Evolutionary conservation across 2,888 invertebrate genomes (phyloP).

Genomic region (Cataglyphis altisquamis): DNA sequence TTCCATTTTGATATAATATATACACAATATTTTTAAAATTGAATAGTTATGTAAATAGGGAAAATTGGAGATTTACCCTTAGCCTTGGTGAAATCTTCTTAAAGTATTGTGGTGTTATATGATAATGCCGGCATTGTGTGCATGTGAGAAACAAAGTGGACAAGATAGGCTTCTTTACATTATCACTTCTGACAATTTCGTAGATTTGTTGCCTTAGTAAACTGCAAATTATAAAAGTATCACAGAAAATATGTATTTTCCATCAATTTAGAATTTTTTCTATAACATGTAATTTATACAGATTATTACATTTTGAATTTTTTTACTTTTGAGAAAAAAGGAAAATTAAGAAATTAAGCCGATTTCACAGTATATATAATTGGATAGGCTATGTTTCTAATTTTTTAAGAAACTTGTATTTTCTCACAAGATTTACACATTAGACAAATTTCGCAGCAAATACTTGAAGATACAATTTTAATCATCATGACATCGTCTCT

Average conservation of each 20-base stretch:
- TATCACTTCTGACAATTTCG: slow-evolving; percentile 61
- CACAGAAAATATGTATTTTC: neutral
- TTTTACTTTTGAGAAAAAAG: neutral
- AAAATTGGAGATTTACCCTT: slow-evolving; percentile 85
- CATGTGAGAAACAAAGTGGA: slow-evolving; percentile 46
- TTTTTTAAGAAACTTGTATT: neutral
- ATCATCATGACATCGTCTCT: slow-evolving; percentile 6
- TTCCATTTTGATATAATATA: neutral
- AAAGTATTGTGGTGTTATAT: slow-evolving; percentile 84
- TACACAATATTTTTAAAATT: neutral
- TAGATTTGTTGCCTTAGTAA: slow-evolving; percentile 62
- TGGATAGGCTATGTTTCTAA: slow-evolving; percentile 26
- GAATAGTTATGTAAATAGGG: neutral
- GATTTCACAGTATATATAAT: neutral
- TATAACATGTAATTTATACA: neutral
- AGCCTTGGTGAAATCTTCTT: slow-evolving; percentile 89
- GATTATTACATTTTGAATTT: neutral
- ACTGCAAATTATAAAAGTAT: slow-evolving; percentile 51
- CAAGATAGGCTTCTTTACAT: slow-evolving; percentile 44
- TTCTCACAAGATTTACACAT: neutral
- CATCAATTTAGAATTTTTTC: neutral
- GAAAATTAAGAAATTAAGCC: neutral
- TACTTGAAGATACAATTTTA: neutral
- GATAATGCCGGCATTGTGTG: slow-evolving; percentile 76
- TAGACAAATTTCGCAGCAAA: neutral